Evolutionary conservation across 1,140 invertebrate genomes (phyloP).

Genomic region (Arion vulgaris): DNA sequence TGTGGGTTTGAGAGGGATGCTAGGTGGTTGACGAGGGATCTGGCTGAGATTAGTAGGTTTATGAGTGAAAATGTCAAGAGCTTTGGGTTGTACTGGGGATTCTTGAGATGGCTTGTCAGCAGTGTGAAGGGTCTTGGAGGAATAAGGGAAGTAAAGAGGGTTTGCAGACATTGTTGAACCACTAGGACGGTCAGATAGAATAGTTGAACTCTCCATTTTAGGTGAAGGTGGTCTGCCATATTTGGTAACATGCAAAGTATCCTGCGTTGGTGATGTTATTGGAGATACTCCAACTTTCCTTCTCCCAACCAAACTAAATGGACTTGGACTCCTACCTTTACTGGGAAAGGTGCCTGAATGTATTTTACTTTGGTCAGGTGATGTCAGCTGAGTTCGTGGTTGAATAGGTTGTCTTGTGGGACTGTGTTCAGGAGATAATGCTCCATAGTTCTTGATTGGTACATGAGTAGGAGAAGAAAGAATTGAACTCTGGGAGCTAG

Average conservation of each 20-base stretch:
- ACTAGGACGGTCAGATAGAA: neutral
- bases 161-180: neutral
- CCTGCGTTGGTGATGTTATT: neutral
- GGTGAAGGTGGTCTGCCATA: constrained; percentile 30
- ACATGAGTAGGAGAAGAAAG: constrained; percentile 40
- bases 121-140: neutral
- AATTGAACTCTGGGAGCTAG: constrained; percentile 41
- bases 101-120: neutral
- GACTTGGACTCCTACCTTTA: neutral
- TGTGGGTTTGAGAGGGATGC: constrained; percentile 8
- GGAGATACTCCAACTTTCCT: neutral
- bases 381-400: neutral
- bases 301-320: neutral
- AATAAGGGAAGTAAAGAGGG: neutral
- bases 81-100: neutral
- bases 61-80: neutral
- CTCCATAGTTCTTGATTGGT: constrained; percentile 35
- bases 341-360: neutral
- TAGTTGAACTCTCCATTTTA: constrained; percentile 2
- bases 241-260: neutral
- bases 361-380: neutral
- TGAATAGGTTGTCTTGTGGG: neutral
- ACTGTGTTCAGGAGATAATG: constrained; percentile 33
- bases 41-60: neutral
- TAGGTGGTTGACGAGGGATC: neutral